A percentile compares a stretch with the other conserved stretches of the same genome.
Conservation (phyloP, 2,113 vertebrate genomes). For the Gambusia holbrooki region DNA sequence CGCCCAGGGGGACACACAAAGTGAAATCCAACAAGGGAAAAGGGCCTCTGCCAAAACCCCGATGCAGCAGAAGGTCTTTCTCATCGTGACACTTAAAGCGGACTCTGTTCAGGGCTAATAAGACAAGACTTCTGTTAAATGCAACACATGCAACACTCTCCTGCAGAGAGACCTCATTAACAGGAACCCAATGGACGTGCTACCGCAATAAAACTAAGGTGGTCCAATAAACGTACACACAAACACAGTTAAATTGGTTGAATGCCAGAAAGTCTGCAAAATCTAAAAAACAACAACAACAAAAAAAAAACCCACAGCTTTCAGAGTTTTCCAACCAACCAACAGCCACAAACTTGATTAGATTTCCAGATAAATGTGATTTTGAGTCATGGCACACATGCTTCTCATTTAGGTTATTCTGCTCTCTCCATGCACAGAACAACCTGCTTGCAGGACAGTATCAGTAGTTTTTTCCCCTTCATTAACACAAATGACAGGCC, state of each 20-base stretch:
- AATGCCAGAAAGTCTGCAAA: constrained; percentile 21
- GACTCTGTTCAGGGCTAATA: constrained; percentile 49
- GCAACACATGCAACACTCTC: constrained; percentile 42
- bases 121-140: constrained; percentile 55
- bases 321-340: neutral
- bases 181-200: constrained; percentile 45
- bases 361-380: constrained; percentile 69
- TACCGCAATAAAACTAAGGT: constrained; percentile 34
- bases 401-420: constrained; percentile 64
- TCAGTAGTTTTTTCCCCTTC: neutral
- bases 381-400: constrained; percentile 69
- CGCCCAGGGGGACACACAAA: constrained; percentile 64
- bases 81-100: constrained; percentile 28
- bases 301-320: neutral
- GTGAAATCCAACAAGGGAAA: constrained; percentile 68
- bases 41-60: constrained; percentile 53
- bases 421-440: constrained; percentile 15
- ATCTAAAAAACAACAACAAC: constrained; percentile 26
- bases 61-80: constrained; percentile 53
- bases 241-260: constrained; percentile 32
- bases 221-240: constrained; percentile 15
- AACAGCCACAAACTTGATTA: constrained; percentile 56
- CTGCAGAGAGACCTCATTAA: constrained; percentile 36
- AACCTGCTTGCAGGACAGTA: neutral
- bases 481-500: constrained; percentile 11